Percentiles rank a stretch among this genome's conserved stretches.
These are phyloP conservation scores for Hydrozoanthus gracilis DNA, from an alignment of 92 coral and sea anemone species.

Conservation along the genomic window DNA sequence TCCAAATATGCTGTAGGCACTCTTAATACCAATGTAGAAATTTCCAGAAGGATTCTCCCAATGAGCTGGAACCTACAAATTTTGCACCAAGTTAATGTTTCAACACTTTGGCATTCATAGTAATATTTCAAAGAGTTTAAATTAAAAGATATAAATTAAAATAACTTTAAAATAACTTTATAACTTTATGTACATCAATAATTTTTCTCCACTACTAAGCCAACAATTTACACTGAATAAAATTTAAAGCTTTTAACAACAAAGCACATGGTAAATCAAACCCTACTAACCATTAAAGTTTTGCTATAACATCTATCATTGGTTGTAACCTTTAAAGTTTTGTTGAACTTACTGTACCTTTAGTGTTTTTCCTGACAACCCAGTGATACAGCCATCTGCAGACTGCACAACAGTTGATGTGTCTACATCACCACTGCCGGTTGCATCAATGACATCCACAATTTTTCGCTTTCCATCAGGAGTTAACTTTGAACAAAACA, in stretches of 20 bases:
- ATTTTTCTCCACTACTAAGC: too few relatives aligned
- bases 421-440: conserved; percentile 98
- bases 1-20: conserved; percentile 86
- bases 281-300: too few relatives aligned
- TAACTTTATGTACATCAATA: too few relatives aligned
- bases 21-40: conserved; percentile 86
- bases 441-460: conserved; percentile 94
- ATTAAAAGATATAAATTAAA: too few relatives aligned
- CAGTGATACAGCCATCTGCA: conserved; percentile 78
- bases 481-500: conserved; percentile 62
- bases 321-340: not conserved
- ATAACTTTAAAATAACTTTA: too few relatives aligned
- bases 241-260: too few relatives aligned
- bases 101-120: too few relatives aligned
- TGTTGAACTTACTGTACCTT: conserved; percentile 68
- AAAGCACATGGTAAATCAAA: too few relatives aligned
- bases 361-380: conserved; percentile 87
- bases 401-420: conserved; percentile 85
- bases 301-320: not conserved
- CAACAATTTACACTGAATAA: too few relatives aligned
- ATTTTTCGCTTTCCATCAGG: conserved; percentile 92
- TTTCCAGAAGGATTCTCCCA: conserved; percentile 91
- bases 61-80: conserved; percentile 79
- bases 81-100: too few relatives aligned
- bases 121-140: too few relatives aligned